Base-by-base conservation (phyloP, 1,140 invertebrate species). In the Plectus sambesii region DNA sequence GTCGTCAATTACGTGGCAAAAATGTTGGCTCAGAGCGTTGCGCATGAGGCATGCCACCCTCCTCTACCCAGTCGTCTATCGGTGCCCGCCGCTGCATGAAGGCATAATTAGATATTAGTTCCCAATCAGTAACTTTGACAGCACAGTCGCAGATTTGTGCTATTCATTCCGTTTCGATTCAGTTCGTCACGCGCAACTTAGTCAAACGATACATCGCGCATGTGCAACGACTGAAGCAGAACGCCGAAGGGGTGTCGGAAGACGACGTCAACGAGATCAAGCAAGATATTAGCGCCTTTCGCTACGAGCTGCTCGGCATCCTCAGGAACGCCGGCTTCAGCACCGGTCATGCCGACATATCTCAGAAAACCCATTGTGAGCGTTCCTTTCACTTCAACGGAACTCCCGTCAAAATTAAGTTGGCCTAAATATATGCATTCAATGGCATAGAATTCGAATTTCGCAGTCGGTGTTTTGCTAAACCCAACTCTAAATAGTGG, bases 231-330 rank as follows among this genome's bases (percentile, higher is more conserved):
- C 71, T 80, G 23, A 83, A 82, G 52, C 74, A 81, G 35, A 83
- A 87, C 62, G 83, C 85, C 25, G 81, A 79, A 47, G 74, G 78
- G 0, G 89, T 96, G 5, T 94, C 88, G 0, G 89, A 94, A 72
- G 90, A 97, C 67, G 90, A 97, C 72, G 85, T 96, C 25, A 96
- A 94, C 72, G 90, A 98, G 76, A 93, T 97, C 51, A 97, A 97
- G 72, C 89, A 96, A 41, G 55, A 57, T 44, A 57, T 57, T 38
- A 46, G 41, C 22, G 55, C 55, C 9, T 57, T 57, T 30, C 55
- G 55, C 22, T 57, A 51, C 42, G 55, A 57, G 38, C 43, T 57
- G 3, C 49, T 57, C 23, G 55, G 49, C 22, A 57, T 57, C 39
- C 44, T 57, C 1, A 35, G 55, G 17, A 51, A 50, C 38, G 55